These are phyloP conservation scores for Ptiloglossa arizonensis DNA, from an alignment of 1,140 invertebrate genomes.

Conservation along the genomic window DNA sequence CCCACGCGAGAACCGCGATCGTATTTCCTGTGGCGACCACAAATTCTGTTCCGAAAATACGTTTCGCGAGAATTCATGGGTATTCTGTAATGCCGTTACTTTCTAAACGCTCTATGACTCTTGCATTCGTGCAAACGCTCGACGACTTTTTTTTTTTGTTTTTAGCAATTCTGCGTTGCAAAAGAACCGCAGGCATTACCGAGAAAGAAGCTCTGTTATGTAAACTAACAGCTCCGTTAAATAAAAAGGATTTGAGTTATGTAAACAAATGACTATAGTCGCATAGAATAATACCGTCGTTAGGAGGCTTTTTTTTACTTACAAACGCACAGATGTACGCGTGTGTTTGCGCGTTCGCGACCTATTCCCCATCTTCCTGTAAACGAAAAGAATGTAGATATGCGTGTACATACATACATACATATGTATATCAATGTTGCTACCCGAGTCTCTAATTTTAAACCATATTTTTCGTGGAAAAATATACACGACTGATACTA, in stretches of 20 bases:
- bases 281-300: slow-evolving; percentile 12
- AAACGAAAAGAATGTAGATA: neutral
- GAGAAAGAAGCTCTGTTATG: neutral
- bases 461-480: no score
- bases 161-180: neutral
- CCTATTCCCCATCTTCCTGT: slow-evolving; percentile 29
- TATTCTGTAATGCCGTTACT: slow-evolving; percentile 6
- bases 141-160: neutral
- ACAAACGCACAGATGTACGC: no score
- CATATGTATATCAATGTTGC: no score
- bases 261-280: slow-evolving; percentile 13
- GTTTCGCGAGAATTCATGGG: neutral
- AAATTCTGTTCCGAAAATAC: slow-evolving; percentile 25
- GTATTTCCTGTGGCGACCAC: slow-evolving; percentile 22
- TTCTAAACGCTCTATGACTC: neutral
- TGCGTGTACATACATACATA: no score
- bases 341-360: no score
- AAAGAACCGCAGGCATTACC: neutral
- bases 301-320: slow-evolving; percentile 37
- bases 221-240: slow-evolving; percentile 5
- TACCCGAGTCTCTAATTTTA: no score
- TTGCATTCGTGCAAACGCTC: neutral
- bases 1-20: slow-evolving; percentile 23
- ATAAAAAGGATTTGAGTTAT: neutral
- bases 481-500: no score